Percentiles rank a stretch among this genome's conserved stretches.
phyloP scores from a whole-genome alignment of 2,113 vertebrate genomes.

The Trachemys scripta region DNA sequence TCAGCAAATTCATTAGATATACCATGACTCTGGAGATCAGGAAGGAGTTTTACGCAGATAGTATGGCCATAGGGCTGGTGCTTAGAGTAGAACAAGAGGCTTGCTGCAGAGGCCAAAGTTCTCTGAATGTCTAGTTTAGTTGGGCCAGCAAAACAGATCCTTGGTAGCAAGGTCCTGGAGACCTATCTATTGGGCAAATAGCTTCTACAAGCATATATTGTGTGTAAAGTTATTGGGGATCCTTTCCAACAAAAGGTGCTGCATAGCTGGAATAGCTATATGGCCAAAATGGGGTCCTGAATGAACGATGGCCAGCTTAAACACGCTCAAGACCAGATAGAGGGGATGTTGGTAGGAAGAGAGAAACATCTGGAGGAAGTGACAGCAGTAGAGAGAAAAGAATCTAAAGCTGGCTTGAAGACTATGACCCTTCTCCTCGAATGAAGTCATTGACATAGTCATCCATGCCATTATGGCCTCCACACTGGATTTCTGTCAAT shows the following conservation, averaged over 20 bases:
- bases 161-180: neutral
- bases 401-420: constrained; percentile 23
- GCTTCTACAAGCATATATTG: neutral
- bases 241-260: neutral
- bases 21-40: neutral
- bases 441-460: neutral
- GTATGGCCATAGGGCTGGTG: neutral
- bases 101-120: neutral
- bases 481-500: neutral
- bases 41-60: neutral
- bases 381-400: constrained; percentile 1
- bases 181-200: neutral
- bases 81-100: neutral
- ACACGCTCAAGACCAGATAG: neutral
- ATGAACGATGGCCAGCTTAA: neutral
- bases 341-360: neutral
- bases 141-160: neutral
- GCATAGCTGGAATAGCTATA: neutral
- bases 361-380: neutral
- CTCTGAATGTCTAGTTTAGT: neutral
- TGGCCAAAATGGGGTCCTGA: neutral
- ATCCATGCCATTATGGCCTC: neutral
- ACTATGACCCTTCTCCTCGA: neutral
- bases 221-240: neutral
- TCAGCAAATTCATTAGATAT: neutral